A percentile compares a stretch with the other conserved stretches of the same genome.
These are phyloP conservation scores for Dermolepida albohirtum DNA, from an alignment of 2,888 invertebrate species.

Conservation along the genomic window DNA sequence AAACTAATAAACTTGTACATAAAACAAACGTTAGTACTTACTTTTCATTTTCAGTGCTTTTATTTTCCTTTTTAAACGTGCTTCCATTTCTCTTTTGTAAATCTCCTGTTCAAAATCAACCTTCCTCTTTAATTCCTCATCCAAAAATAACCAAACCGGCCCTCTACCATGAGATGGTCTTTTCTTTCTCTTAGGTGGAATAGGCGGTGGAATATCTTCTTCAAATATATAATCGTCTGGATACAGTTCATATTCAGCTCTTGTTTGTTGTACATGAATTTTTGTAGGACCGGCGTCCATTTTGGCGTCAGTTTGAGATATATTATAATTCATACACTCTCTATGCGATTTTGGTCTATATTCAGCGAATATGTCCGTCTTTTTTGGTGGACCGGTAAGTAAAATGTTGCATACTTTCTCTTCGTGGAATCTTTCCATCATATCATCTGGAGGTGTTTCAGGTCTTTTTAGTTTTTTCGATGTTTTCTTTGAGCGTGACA, in stretches of 20 bases:
- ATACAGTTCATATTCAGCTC: conserved; percentile 52
- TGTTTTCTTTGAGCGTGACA: conserved; percentile 5
- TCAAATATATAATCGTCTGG: conserved; percentile 47
- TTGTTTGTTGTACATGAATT: conserved; percentile 53
- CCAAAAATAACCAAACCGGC: conserved; percentile 56
- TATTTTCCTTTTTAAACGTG: conserved; percentile 39
- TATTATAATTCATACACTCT: conserved; percentile 54
- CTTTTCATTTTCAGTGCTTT: conserved; percentile 16
- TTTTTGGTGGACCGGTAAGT: conserved; percentile 47
- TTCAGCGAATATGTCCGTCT: conserved; percentile 47
- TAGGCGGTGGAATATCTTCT: conserved; percentile 12
- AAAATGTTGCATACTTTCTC: conserved; percentile 50
- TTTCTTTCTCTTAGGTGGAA: conserved; percentile 33
- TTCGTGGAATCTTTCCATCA: conserved; percentile 43
- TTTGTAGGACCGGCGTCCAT: conserved; percentile 53
- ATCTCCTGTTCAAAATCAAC: conserved; percentile 41
- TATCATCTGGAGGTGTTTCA: conserved; percentile 42
- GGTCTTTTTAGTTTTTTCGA: conserved; percentile 2
- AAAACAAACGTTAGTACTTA: conserved; percentile 25
- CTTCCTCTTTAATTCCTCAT: conserved; percentile 53
- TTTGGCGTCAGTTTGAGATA: conserved; percentile 55
- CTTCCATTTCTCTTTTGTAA: conserved; percentile 45
- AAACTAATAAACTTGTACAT: neutral
- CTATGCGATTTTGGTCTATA: conserved; percentile 49
- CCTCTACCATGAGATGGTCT: conserved; percentile 51